A percentile compares a stretch with the other conserved stretches of the same genome.
Evolutionary conservation across 1,140 invertebrate species (phyloP).

Genomic region (Penaeus vannamei): DNA sequence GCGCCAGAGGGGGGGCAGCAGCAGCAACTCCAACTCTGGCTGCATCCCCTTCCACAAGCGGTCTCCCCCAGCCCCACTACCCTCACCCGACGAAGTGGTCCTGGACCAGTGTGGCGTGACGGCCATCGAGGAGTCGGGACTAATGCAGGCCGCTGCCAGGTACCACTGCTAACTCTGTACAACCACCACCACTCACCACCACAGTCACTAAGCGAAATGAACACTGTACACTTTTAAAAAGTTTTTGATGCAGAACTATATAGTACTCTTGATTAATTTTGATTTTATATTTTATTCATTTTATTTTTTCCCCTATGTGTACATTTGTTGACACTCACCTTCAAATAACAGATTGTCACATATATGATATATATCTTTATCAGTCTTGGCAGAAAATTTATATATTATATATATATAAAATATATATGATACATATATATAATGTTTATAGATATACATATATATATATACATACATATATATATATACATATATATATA

Average conservation of each 20-base stretch:
- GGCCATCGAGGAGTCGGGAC: slow-evolving; percentile 70
- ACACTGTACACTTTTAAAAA: too few relatives aligned
- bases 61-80: slow-evolving; percentile 55
- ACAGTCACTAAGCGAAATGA: background rate
- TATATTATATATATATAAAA: too few relatives aligned
- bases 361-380: too few relatives aligned
- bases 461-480: background rate
- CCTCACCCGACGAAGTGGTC: slow-evolving; percentile 52
- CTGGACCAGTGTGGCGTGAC: slow-evolving; percentile 78
- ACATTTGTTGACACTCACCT: background rate
- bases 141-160: slow-evolving; percentile 55
- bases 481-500: slow-evolving; percentile 1
- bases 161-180: slow-evolving; percentile 75
- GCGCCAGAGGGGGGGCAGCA: slow-evolving; percentile 50
- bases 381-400: too few relatives aligned
- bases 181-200: slow-evolving; percentile 24
- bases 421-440: background rate
- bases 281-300: too few relatives aligned
- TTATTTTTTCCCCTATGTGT: background rate
- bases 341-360: background rate
- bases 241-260: background rate
- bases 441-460: too few relatives aligned
- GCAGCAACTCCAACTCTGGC: slow-evolving; percentile 42
- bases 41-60: slow-evolving; percentile 72
- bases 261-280: background rate